Base-by-base conservation (phyloP, 2,797 vertebrate species). In the Chromobotia macracanthus region DNA sequence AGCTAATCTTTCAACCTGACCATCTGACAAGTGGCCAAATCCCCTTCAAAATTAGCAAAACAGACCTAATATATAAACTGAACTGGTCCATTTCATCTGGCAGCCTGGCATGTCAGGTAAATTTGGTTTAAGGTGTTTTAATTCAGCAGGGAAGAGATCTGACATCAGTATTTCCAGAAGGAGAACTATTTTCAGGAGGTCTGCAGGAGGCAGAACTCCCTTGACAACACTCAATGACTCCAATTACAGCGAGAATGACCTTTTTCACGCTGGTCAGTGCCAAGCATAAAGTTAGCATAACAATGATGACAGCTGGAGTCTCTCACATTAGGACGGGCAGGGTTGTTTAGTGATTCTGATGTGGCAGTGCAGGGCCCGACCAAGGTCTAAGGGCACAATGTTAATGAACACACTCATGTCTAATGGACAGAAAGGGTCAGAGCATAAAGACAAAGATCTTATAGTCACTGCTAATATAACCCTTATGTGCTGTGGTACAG, bases 201-300 rank as follows among this genome's bases (percentile, higher is more conserved):
- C 63, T 69, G 50, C 21, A 79, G 44, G 66, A 13, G 28, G 13
- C 28, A 63, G 13, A 63, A 50, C 56, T 68, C 67, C 15, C 60
- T 48, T 80, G 64, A 80, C 56, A 70, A 53, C 80, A 73, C 18
- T 25, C 44, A 60, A 56, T 64, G 63, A 63, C 63, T 77, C 38
- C 38, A 21, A 73, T 44, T 80, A 68, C 19, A 72, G 38, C 4
- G 12, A 46, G 21, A 38, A 61, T 63, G 71, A 82, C 74, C 66
- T 78, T 80, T 64, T 55, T 56, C 41, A 21, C 19, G 25, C 31
- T 31, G 68, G 64, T 64, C 75, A 55, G 11, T 41, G 23, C 16
- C 80, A 75, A 75, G 66, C 78, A 72, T 58, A 83, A 80, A 50
- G 70, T 75, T 75, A 72, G 75, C 61, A 79, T 78, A 80, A 80